These are phyloP conservation scores for Puntigrus tetrazona DNA, from an alignment of 2,113 vertebrate genomes.

Conservation along the genomic window DNA sequence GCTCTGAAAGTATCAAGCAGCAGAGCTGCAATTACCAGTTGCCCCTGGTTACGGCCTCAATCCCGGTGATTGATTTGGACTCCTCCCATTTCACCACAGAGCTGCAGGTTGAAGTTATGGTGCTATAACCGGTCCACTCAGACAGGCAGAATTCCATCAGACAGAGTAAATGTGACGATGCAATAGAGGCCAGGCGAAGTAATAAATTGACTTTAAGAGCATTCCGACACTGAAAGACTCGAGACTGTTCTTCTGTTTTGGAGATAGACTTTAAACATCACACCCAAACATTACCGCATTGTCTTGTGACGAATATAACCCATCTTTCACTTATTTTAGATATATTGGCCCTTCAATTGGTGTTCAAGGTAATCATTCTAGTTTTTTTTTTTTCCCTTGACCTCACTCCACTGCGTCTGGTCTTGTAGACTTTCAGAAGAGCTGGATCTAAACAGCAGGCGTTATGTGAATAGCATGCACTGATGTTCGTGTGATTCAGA, in stretches of 20 bases:
- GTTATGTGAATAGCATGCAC: not conserved
- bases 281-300: not conserved
- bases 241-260: conserved; percentile 40
- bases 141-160: conserved; percentile 48
- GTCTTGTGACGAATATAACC: not conserved
- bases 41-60: conserved; percentile 57
- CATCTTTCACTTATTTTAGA: conserved; percentile 37
- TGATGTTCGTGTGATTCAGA: too few relatives aligned
- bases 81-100: conserved; percentile 48
- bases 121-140: conserved; percentile 51
- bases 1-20: conserved; percentile 49
- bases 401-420: not conserved
- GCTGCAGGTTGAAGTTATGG: conserved; percentile 45
- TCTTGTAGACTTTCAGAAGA: not conserved
- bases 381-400: not conserved
- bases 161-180: conserved; percentile 63
- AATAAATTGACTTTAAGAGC: conserved; percentile 61
- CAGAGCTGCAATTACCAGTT: conserved; percentile 47
- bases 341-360: not conserved
- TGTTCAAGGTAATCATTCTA: not conserved
- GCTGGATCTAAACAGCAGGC: not conserved
- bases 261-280: conserved; percentile 24
- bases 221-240: conserved; percentile 48
- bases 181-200: conserved; percentile 45
- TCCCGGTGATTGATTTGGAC: conserved; percentile 64